Base-by-base conservation (phyloP, 92 coral and sea anemone species). In the Epizoanthus fatuus region DNA sequence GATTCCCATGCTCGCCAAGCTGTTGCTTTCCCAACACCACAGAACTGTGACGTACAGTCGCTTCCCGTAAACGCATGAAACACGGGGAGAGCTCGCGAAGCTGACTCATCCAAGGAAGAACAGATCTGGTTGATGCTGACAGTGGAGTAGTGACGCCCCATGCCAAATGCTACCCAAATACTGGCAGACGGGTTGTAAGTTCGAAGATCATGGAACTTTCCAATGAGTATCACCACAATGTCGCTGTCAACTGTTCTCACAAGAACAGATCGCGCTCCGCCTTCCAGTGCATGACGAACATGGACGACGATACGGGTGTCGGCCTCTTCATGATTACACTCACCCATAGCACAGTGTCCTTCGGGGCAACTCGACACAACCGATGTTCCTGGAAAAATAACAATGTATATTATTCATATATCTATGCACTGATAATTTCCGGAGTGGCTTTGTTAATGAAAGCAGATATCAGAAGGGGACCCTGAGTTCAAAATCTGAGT, bases 11-110 rank as follows among this genome's bases (percentile, higher is more conserved):
- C 35, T 29, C 56, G 58, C 93, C 93, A 90, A 16, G 86, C 93
- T 40, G 93, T 67, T 81, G 29, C 45, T 75, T 86, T 90, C 11
- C 83, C 86, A 32, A 79, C 79, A 35, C 93, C 93, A 85, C 54
- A 80, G 80, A 81, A 89, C 19, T 66, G 77, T 44, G 92, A 89
- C 2, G 92, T 89, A 20, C 79, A 63, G 53, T 89, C 87, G 42
- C 93, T 86, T 60, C 90, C 93, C 72, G 87, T 90, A 63, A 90
- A 74, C 9, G 90, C 93, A 53, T 90, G 88, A 72, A 90, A 90
- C 35, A 90, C 87, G 25, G 81, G 89, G 13, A 85, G 58, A 39
- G 89, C 84, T 57, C 82, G 74, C 35, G 86, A 45, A 47, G 71
- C 77, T 32, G 86, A 71, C 85, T 72, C 93, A 22, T 89, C 86